Base-by-base conservation (phyloP, 2,113 vertebrate genomes). In the Candoia aspera region DNA sequence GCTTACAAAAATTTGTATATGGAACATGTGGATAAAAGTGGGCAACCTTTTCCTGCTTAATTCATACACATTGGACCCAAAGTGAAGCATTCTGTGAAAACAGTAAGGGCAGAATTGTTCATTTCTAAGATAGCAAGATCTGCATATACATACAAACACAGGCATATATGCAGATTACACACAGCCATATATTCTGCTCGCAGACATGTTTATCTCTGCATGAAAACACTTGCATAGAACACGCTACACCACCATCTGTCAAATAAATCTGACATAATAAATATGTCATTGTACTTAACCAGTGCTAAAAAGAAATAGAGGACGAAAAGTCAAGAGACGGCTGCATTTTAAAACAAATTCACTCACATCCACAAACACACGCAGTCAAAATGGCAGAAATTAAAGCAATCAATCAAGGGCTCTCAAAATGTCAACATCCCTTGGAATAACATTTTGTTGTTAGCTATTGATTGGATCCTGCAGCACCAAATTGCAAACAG, bases 401-500 rank as follows among this genome's bases (percentile, higher is more conserved):
- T 97, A 97, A 97, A 97, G 97, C 95, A 96, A 97, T 97, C 97
- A 97, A 97, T 97, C 97, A 97, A 95, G 87, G 94, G 91, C 96
- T 94, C 64, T 0, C 93, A 94, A 95, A 97, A 96, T 1, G 93
- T 96, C 95, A 95, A 94, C 95, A 93, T 92, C 95, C 94, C 95
- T 96, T 11, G 59, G 95, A 96, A 97, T 97, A 97, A 97, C 96
- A 96, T 96, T 97, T 97, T 97, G 96, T 96, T 97, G 96, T 96
- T 95, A 95, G 91, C 94, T 96, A 97, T 97, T 97, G 97, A 97
- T 97, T 97, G 94, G 95, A 94, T 95, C 95, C 95, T 96, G 94
- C 94, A 11, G 93, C 95, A 96, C 93, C 94, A 96, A 96, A 97
- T 96, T 96, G 94, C 97, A 96, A 96, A 95, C 95, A 96, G 96